Evolutionary conservation across 2,113 vertebrate genomes (phyloP).

Genomic region (Empidonax traillii): DNA sequence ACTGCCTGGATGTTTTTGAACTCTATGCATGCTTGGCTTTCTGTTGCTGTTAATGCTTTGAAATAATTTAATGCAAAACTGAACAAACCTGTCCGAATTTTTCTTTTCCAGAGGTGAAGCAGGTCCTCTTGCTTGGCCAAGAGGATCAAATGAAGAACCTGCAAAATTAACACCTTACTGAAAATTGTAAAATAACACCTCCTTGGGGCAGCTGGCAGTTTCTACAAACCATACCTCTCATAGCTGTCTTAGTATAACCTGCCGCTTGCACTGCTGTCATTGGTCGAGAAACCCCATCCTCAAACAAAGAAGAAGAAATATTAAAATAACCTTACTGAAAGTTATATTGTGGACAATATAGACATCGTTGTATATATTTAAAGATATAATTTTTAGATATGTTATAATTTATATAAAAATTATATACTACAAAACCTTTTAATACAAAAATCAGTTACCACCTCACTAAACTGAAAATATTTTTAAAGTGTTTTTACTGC

Average conservation of each 20-base stretch:
- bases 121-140: slow-evolving; percentile 88
- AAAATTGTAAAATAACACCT: background rate
- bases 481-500: background rate
- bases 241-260: slow-evolving; percentile 86
- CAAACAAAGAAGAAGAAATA: slow-evolving; percentile 7
- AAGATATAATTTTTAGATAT: background rate
- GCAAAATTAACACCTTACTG: slow-evolving; percentile 17
- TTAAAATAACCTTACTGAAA: background rate
- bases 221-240: slow-evolving; percentile 78
- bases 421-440: background rate
- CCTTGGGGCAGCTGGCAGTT: background rate
- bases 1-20: background rate
- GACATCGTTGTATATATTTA: background rate
- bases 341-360: background rate
- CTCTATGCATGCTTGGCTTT: fast-evolving
- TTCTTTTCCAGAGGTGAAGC: slow-evolving; percentile 88
- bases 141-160: slow-evolving; percentile 91
- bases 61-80: background rate
- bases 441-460: background rate
- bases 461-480: background rate
- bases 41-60: background rate
- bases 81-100: slow-evolving; percentile 86
- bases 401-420: background rate
- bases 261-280: slow-evolving; percentile 96
- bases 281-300: slow-evolving; percentile 90